Evolutionary conservation across 2,888 invertebrate genomes (phyloP), one percentile per base, ranked within the genome.

Genomic region (Keiferia lycopersicella): DNA sequence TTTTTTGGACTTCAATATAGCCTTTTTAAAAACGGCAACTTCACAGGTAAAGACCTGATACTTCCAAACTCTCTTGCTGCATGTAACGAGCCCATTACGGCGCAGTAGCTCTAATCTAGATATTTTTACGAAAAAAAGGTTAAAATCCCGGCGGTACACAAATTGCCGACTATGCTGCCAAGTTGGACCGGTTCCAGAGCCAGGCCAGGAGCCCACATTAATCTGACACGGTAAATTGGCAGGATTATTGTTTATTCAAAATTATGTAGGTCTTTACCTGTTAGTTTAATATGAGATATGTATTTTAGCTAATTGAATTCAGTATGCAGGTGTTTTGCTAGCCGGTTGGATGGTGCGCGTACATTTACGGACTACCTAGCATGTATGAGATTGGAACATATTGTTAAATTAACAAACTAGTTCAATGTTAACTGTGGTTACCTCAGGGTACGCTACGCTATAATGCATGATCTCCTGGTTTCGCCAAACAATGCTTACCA

Each of bases 141-240:
- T 68, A 68, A 68, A 69, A 76, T 70, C 70, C 64, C 68, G 66
- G 72, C 73, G 71, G 78, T 78, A 79, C 75, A 77, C 79, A 79
- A 80, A 82, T 78, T 77, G 79, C 76, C 71, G 77, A 77, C 75
- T 70, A 72, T 74, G 80, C 75, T 84, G 84, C 84, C 84, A 84
- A 84, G 69, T 77, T 84, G 84, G 84, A 82, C 66, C 68, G 64
- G 65, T 68, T 79, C 84, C 84, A 84, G 79, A 77, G 78, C 81
- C 79, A 79, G 77, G 76, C 71, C 67, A 70, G 69, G 72, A 76
- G 70, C 51, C 76, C 73, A 73, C 77, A 75, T 81, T 79, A 77
- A 81, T 81, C 81, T 75, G 73, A 71, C 79, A 71, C 70, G 73
- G 76, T 77, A 77, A 81, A 81, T 82, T 80, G 80, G 79, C 69